Percentiles rank a stretch among this genome's conserved stretches.
Evolutionary conservation across 2,888 invertebrate genomes (phyloP).

Genomic region (Schizotus pectinicornis): DNA sequence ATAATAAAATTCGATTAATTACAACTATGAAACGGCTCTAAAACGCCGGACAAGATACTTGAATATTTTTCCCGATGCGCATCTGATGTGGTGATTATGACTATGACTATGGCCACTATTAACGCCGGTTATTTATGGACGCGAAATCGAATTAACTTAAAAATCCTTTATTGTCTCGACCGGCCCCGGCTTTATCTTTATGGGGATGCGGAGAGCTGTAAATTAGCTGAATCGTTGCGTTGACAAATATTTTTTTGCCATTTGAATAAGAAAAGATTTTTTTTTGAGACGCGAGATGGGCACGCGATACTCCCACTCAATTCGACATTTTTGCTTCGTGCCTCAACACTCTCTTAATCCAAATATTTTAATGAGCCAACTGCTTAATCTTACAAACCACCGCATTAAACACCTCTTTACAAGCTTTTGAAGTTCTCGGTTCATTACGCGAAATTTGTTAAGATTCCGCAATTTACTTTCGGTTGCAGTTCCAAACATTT

Average conservation of each 20-base stretch:
- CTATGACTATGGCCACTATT: neutral
- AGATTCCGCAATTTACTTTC: no score
- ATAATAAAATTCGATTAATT: constrained; percentile 33
- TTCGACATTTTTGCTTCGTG: neutral
- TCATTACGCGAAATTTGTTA: no score
- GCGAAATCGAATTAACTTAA: no score
- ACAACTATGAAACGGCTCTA: constrained; percentile 9
- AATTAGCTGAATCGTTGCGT: constrained; percentile 4
- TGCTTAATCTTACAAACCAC: no score
- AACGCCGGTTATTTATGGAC: no score
- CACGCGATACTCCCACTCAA: neutral
- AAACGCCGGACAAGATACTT: constrained; percentile 10
- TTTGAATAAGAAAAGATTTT: neutral
- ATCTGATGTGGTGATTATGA: neutral
- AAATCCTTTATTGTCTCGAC: no score
- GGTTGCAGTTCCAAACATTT: no score
- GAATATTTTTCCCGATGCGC: neutral
- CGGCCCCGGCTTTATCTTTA: no score
- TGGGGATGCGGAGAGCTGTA: neutral
- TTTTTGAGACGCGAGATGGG: neutral
- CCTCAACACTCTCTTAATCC: no score
- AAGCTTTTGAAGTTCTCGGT: no score
- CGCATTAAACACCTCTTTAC: no score
- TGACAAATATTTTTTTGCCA: constrained; percentile 6
- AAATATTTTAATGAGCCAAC: no score